A percentile compares a stretch with the other conserved stretches of the same genome.
These are phyloP conservation scores for Oryzias celebensis DNA, from an alignment of 2,113 vertebrate species.

Conservation along the genomic window DNA sequence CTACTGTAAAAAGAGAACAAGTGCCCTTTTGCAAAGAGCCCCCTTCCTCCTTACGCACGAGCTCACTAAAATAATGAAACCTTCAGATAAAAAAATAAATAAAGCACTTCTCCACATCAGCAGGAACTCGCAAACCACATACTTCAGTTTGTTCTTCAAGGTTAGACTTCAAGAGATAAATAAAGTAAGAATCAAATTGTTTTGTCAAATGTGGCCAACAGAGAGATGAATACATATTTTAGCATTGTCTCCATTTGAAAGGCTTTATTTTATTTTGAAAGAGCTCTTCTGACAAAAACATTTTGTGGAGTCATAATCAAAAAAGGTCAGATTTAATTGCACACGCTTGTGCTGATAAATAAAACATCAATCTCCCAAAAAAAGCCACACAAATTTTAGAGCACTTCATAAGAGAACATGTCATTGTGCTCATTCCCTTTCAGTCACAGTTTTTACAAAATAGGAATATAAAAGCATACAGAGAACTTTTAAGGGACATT, in stretches of 20 bases:
- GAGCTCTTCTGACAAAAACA: slow-evolving; percentile 13
- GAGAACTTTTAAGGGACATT: slow-evolving; percentile 9
- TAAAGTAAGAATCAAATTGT: slow-evolving; percentile 54
- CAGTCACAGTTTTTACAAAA: slow-evolving; percentile 6
- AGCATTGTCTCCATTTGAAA: slow-evolving; percentile 34
- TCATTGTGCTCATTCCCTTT: slow-evolving; percentile 38
- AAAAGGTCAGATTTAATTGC: slow-evolving; percentile 33
- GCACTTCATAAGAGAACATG: slow-evolving; percentile 30
- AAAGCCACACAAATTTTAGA: slow-evolving; percentile 26
- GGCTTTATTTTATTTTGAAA: slow-evolving; percentile 64
- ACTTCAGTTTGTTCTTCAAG: slow-evolving; percentile 42
- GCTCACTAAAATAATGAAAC: slow-evolving; percentile 66
- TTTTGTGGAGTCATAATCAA: slow-evolving; percentile 23
- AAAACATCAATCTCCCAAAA: slow-evolving; percentile 50
- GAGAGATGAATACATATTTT: slow-evolving; percentile 31
- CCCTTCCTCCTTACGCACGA: slow-evolving; percentile 51
- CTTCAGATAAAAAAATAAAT: slow-evolving; percentile 45
- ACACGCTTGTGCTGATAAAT: slow-evolving; percentile 54
- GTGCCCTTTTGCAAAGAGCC: slow-evolving; percentile 67
- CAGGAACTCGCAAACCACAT: slow-evolving; percentile 36
- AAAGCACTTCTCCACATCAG: slow-evolving; percentile 50
- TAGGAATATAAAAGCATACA: slow-evolving; percentile 7
- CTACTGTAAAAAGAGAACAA: slow-evolving; percentile 71
- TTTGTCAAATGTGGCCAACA: slow-evolving; percentile 24
- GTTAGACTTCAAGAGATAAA: slow-evolving; percentile 61